Evolutionary conservation across 2,113 vertebrate genomes (phyloP).

Genomic region (Cyprinodon variegatus): DNA sequence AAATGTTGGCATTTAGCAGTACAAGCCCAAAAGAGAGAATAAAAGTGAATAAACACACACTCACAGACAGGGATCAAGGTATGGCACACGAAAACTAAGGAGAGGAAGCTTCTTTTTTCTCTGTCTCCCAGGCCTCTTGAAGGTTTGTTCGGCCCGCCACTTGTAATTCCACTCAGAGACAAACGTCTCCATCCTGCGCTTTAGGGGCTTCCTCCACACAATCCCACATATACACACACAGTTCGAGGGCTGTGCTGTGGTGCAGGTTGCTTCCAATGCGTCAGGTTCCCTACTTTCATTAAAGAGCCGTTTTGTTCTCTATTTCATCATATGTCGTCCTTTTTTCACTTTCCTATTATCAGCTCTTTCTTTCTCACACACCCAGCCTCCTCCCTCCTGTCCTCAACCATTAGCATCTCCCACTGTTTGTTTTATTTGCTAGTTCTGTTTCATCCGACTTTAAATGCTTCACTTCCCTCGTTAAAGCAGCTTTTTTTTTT

Average conservation of each 20-base stretch:
- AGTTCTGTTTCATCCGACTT: conserved; percentile 17
- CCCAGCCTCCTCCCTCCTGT: conserved; percentile 8
- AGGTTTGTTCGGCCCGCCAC: conserved; percentile 70
- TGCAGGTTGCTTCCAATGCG: conserved; percentile 20
- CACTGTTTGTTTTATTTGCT: conserved; percentile 21
- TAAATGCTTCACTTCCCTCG: conserved; percentile 20
- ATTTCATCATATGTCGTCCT: conserved; percentile 42
- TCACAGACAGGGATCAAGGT: neutral
- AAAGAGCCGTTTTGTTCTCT: conserved; percentile 22
- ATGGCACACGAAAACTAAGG: conserved; percentile 30
- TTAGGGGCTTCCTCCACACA: conserved; percentile 55
- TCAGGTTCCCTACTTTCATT: conserved; percentile 15
- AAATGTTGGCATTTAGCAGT: neutral
- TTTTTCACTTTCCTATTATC: neutral
- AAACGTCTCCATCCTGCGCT: conserved; percentile 67
- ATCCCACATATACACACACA: neutral
- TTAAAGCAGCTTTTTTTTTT: conserved; percentile 27
- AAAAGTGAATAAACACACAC: neutral
- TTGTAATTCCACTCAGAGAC: conserved; percentile 79
- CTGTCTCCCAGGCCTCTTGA: conserved; percentile 63
- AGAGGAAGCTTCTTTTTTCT: conserved; percentile 34
- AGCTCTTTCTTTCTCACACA: conserved; percentile 4
- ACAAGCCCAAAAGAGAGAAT: neutral
- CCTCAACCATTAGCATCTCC: conserved; percentile 40
- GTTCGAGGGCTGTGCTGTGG: neutral